These are phyloP conservation scores for Cherax destructor DNA, from an alignment of 1,140 invertebrate genomes.

Conservation along the genomic window DNA sequence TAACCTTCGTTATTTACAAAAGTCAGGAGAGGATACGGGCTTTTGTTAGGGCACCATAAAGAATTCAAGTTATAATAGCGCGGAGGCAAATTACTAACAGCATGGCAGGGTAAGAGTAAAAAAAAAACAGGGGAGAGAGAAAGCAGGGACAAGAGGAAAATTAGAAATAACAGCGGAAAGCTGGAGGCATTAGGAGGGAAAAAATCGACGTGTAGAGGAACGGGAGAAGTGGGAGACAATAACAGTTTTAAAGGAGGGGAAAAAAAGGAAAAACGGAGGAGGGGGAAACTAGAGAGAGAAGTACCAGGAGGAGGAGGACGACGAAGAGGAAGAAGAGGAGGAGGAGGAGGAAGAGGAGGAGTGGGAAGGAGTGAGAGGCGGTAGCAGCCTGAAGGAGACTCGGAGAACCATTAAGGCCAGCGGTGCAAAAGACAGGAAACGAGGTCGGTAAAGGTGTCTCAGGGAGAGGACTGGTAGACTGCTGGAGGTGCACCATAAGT, in stretches of 20 bases:
- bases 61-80: too few relatives aligned
- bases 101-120: neutral
- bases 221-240: slow-evolving; percentile 9
- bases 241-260: neutral
- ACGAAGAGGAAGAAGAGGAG: neutral
- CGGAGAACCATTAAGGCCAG: slow-evolving; percentile 27
- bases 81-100: neutral
- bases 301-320: neutral
- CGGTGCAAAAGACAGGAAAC: slow-evolving; percentile 52
- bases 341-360: neutral
- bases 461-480: neutral
- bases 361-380: neutral
- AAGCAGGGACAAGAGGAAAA: neutral
- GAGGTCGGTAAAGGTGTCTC: slow-evolving; percentile 43
- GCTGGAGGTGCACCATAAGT: neutral
- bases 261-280: neutral
- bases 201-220: neutral
- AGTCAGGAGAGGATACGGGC: too few relatives aligned
- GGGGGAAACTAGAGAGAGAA: neutral
- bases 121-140: neutral
- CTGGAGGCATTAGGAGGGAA: neutral
- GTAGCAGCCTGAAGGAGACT: slow-evolving; percentile 24
- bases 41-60: too few relatives aligned
- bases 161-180: neutral
- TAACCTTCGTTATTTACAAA: too few relatives aligned